A percentile compares a stretch with the other conserved stretches of the same genome.
Conservation (phyloP, 2,888 invertebrate species). For the Meteorus cinctellus region DNA sequence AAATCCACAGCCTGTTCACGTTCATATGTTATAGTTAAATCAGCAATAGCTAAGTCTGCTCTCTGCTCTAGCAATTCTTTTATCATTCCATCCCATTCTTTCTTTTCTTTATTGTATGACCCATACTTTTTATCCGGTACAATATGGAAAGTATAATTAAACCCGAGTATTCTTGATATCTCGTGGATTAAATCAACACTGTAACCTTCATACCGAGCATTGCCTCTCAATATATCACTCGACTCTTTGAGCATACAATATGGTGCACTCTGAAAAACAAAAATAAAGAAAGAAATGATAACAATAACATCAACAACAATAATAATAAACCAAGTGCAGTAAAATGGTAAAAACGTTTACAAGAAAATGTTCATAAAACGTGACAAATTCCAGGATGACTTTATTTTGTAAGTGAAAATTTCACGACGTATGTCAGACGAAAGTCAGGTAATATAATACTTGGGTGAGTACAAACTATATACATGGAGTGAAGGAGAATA, state of each 20-base stretch:
- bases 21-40: constrained; percentile 97
- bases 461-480: neutral
- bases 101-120: constrained; percentile 85
- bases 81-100: constrained; percentile 95
- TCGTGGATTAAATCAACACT: constrained; percentile 95
- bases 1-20: constrained; percentile 89
- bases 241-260: constrained; percentile 96
- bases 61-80: constrained; percentile 90
- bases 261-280: constrained; percentile 85
- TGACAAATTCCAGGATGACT: neutral
- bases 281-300: neutral
- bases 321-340: neutral
- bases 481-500: neutral
- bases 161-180: constrained; percentile 89
- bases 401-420: neutral
- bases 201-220: constrained; percentile 96
- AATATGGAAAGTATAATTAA: constrained; percentile 89
- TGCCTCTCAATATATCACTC: constrained; percentile 87
- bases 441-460: neutral
- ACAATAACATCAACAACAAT: constrained; percentile 5
- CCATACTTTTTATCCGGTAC: constrained; percentile 92
- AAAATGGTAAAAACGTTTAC: neutral
- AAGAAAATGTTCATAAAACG: neutral
- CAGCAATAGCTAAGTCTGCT: constrained; percentile 96
- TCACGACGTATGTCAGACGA: neutral